Evolutionary conservation across 2,888 invertebrate genomes (phyloP).

Genomic region (Meta bourneti): DNA sequence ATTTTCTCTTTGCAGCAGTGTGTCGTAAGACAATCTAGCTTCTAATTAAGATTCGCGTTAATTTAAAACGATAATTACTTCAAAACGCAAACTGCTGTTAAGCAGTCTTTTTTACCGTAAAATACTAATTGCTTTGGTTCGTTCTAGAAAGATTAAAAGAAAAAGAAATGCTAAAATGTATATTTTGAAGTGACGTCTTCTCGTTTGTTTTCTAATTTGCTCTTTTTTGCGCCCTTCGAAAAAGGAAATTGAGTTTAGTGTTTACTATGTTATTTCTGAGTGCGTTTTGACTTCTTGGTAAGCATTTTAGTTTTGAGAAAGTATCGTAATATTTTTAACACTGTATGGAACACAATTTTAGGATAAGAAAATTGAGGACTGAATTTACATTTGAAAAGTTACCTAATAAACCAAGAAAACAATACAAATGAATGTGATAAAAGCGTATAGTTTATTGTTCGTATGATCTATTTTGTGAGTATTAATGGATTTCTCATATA

Average conservation of each 20-base stretch:
- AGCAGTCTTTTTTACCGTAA: neutral
- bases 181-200: neutral
- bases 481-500: no score
- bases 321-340: no score
- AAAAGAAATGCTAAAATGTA: neutral
- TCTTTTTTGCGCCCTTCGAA: neutral
- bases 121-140: neutral
- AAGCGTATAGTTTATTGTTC: no score
- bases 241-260: neutral
- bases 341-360: no score
- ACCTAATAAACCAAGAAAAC: no score
- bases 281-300: neutral
- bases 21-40: neutral
- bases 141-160: neutral
- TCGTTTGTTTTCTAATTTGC: neutral
- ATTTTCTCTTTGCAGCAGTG: neutral
- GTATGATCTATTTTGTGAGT: no score
- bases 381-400: no score
- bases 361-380: no score
- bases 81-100: neutral
- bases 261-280: neutral
- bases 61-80: neutral
- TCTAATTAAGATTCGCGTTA: neutral
- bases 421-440: no score
- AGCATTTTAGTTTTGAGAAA: no score